phyloP scores from a whole-genome alignment of 2,797 vertebrate species.

The Phoxinus dragarum region DNA sequence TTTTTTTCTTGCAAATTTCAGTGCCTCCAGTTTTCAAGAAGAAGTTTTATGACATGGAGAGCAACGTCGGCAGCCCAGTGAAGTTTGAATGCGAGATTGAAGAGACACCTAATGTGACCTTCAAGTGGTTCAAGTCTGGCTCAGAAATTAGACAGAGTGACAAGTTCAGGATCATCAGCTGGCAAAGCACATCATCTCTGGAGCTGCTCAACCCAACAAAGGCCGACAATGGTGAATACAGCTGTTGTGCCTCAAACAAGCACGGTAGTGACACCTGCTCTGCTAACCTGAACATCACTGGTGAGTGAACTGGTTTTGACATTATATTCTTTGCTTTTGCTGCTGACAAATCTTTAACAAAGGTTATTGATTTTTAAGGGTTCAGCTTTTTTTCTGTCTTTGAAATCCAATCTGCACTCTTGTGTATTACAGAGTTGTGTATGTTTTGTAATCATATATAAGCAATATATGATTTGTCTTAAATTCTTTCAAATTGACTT shows the following conservation, averaged over 20 bases:
- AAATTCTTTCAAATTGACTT: not conserved
- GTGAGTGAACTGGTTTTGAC: slow-evolving; percentile 77
- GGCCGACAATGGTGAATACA: slow-evolving; percentile 87
- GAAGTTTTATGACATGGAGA: slow-evolving; percentile 84
- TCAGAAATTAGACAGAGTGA: slow-evolving; percentile 87
- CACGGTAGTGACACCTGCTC: slow-evolving; percentile 90
- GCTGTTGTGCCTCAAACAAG: slow-evolving; percentile 90
- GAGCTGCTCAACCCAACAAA: slow-evolving; percentile 86
- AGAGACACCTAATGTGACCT: slow-evolving; percentile 86
- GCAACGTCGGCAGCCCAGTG: slow-evolving; percentile 83
- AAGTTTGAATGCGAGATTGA: slow-evolving; percentile 94
- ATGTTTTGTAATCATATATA: slow-evolving; percentile 9
- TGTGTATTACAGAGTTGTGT: not conserved
- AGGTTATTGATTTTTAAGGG: not conserved
- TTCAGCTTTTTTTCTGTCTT: not conserved
- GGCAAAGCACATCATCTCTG: slow-evolving; percentile 82
- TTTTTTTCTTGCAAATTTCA: slow-evolving; percentile 69
- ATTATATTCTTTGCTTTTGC: slow-evolving; percentile 41
- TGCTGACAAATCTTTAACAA: slow-evolving; percentile 20
- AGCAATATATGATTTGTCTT: slow-evolving; percentile 11
- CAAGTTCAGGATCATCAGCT: slow-evolving; percentile 85
- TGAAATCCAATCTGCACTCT: slow-evolving; percentile 23
- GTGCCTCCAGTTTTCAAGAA: slow-evolving; percentile 89
- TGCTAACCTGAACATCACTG: slow-evolving; percentile 86
- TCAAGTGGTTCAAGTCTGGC: slow-evolving; percentile 95